These are phyloP conservation scores for Bombus difficillimus DNA, from an alignment of 1,140 invertebrate species.

Conservation along the genomic window DNA sequence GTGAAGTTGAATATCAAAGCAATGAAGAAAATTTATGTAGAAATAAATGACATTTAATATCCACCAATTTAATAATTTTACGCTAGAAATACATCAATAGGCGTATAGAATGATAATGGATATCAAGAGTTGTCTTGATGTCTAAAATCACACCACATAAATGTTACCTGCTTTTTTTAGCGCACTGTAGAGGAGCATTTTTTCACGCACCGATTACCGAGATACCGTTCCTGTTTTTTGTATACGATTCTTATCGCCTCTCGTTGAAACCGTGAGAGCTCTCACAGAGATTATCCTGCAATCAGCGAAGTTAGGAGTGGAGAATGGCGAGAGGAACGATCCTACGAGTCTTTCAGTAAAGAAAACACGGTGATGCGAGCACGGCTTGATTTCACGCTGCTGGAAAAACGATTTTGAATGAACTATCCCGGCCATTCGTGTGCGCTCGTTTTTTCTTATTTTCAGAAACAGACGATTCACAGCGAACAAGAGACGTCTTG, in stretches of 20 bases:
- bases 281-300: constrained; percentile 41
- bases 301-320: constrained; percentile 8
- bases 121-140: too few species aligned
- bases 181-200: background rate
- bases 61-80: background rate
- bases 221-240: background rate
- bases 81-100: background rate
- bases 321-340: background rate
- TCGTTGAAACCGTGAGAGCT: constrained; percentile 25
- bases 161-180: too few species aligned
- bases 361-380: constrained; percentile 25
- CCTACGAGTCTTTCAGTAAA: background rate
- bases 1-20: background rate
- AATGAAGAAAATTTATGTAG: background rate
- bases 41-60: background rate
- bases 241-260: constrained; percentile 40
- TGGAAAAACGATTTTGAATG: constrained; percentile 14
- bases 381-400: constrained; percentile 17
- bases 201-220: constrained; percentile 3
- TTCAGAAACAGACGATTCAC: too few species aligned
- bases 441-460: background rate
- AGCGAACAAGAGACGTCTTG: background rate
- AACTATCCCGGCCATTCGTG: background rate
- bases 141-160: too few species aligned
- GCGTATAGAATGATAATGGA: too few species aligned